phyloP scores from a whole-genome alignment of 1,140 invertebrate species.

The Achroia grisella region DNA sequence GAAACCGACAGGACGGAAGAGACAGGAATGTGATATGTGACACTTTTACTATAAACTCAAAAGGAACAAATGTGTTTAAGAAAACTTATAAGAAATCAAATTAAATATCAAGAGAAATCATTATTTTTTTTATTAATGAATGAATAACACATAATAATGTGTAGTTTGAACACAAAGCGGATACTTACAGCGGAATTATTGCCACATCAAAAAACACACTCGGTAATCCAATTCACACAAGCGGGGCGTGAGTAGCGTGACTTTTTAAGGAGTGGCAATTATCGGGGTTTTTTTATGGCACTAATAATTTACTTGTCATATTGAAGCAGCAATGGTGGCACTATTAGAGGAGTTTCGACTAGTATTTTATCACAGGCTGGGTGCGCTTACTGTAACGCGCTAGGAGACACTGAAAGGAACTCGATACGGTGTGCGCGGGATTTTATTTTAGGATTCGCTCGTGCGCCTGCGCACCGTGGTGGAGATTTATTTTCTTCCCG shows the following conservation, averaged over 20 bases:
- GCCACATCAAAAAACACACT: constrained; percentile 41
- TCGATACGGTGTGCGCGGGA: constrained; percentile 42
- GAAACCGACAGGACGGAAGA: too few relatives aligned
- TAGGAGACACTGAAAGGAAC: constrained; percentile 45
- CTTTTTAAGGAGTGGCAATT: constrained; percentile 1
- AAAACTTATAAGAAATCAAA: too few relatives aligned
- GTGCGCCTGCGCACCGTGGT: constrained; percentile 30
- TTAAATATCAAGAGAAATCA: too few relatives aligned
- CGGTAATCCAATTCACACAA: constrained; percentile 47
- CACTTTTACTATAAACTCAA: too few relatives aligned
- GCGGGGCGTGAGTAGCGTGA: constrained; percentile 12
- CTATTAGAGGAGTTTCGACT: constrained; percentile 31
- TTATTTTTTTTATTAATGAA: too few relatives aligned
- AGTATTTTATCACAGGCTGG: constrained; percentile 43
- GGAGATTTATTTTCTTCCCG: constrained; percentile 31
- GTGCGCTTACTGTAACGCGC: constrained; percentile 16
- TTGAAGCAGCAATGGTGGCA: constrained; percentile 25
- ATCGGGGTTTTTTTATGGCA: constrained; percentile 5
- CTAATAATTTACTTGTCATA: constrained; percentile 54
- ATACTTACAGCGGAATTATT: constrained; percentile 47
- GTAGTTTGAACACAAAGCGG: constrained; percentile 14
- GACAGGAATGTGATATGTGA: too few relatives aligned
- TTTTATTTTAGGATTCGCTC: constrained; percentile 48
- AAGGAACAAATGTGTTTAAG: too few relatives aligned
- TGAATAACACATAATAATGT: too few relatives aligned